Evolutionary conservation across 2,113 vertebrate genomes (phyloP), one percentile per base, ranked within the genome.

Genomic region (Pholis gunnellus): DNA sequence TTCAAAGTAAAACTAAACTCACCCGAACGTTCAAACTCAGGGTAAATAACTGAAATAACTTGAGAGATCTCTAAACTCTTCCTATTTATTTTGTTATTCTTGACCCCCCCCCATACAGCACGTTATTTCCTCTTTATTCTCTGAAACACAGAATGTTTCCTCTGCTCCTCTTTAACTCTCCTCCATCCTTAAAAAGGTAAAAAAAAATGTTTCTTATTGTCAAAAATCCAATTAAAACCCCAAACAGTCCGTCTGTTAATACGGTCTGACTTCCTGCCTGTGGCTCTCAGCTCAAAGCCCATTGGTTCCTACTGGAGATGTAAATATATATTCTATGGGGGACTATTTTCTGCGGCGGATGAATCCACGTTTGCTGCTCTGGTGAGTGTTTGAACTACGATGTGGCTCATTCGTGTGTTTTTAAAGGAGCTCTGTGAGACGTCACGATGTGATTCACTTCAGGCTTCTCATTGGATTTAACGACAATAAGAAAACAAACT

Each of bases 1-100:
- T 34, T 73, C 52, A 57, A 0, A 73, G 75, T 1, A 42, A 80
- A 78, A 68, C 77, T 40, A 84, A 69, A 83, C 77, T 78, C 59
- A 44, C 54, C 78, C 63, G 72, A 46, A 81, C 69, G 42, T 10
- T 73, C 6, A 78, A 78, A 82, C 56, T 67, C 50, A 20, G 50
- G 70, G 82, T 73, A 27, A 81, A 84, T 61, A 72, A 75, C 81
- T 0, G 48, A 46, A 54, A 72, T 6, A 73, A 71, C n/a, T 52
- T 11, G 0, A 76, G 29, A 52, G 7, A 48, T 63, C 46, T 67
- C 69, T 59, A 50, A 31, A 50, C n/a, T 3, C 4, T 5, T 38
- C 1, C n/a, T 38, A 10, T 8, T 8, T 3, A 50, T 38, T 40
- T 5, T 52, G 31, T 70, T 75, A 10, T 0, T 3, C 6, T 48